A percentile compares a stretch with the other conserved stretches of the same genome.
These are phyloP conservation scores for Sepioteuthis lessoniana DNA, from an alignment of 2,888 invertebrate species.

Conservation along the genomic window DNA sequence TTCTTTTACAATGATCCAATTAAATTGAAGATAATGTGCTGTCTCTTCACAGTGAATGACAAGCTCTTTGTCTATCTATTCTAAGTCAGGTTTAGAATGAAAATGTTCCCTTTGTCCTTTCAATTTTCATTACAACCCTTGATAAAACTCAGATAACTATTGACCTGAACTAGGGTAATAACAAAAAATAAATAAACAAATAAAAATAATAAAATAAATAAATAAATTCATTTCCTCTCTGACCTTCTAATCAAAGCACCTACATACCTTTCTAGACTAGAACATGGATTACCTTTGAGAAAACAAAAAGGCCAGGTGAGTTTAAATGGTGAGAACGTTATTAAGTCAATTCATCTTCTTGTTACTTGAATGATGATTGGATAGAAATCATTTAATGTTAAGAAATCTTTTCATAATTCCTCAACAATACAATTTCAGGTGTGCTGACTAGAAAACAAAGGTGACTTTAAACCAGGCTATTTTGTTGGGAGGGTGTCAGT, in stretches of 20 bases:
- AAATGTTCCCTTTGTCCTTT: background rate
- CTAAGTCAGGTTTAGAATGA: background rate
- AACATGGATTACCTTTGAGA: no score
- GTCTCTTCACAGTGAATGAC: background rate
- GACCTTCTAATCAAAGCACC: background rate
- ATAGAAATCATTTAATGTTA: background rate
- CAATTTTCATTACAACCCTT: background rate
- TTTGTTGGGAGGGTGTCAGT: background rate
- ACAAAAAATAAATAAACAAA: background rate
- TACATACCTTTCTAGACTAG: no score
- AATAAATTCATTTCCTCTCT: background rate
- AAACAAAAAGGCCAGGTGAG: no score
- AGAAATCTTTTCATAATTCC: background rate
- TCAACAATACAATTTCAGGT: background rate
- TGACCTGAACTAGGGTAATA: background rate
- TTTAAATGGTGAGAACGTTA: background rate
- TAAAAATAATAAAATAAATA: background rate
- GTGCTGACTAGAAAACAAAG: background rate
- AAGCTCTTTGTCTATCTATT: background rate
- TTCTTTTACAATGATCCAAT: slow-evolving; percentile 20
- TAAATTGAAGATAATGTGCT: background rate
- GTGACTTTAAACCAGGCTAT: background rate
- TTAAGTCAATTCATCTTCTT: background rate
- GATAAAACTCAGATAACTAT: background rate
- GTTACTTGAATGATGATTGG: background rate